Percentiles rank a stretch among this genome's conserved stretches.
phyloP scores from a whole-genome alignment of 2,888 invertebrate genomes.

The Meandrusa payeni region DNA sequence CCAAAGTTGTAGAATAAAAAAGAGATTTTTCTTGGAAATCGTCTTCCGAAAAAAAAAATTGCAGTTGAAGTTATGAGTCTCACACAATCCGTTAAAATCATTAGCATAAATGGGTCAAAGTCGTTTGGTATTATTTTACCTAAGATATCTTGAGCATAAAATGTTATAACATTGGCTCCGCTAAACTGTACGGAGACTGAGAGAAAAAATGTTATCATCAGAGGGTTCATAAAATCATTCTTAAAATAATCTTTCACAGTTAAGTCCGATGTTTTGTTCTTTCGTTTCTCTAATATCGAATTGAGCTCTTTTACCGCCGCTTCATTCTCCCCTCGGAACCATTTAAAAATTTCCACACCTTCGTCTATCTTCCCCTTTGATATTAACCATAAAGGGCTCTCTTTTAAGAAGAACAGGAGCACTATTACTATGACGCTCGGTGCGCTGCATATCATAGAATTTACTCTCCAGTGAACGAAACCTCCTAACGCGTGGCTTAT shows the following conservation, averaged over 20 bases:
- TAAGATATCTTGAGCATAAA: slow-evolving; percentile 48
- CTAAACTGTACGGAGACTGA: slow-evolving; percentile 42
- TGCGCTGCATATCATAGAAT: slow-evolving; percentile 38
- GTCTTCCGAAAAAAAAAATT: slow-evolving; percentile 37
- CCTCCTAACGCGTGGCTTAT: slow-evolving; percentile 42
- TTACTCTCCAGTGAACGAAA: slow-evolving; percentile 42
- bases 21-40: slow-evolving; percentile 39
- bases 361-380: slow-evolving; percentile 42
- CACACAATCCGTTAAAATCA: slow-evolving; percentile 45
- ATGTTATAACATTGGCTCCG: slow-evolving; percentile 47
- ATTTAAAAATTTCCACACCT: slow-evolving; percentile 40
- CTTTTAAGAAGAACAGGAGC: slow-evolving; percentile 41
- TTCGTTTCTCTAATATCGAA: slow-evolving; percentile 37
- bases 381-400: slow-evolving; percentile 55
- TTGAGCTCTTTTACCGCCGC: slow-evolving; percentile 42
- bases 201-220: slow-evolving; percentile 41
- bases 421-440: slow-evolving; percentile 39
- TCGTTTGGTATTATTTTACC: slow-evolving; percentile 41
- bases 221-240: slow-evolving; percentile 39
- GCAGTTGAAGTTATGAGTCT: slow-evolving; percentile 32
- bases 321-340: slow-evolving; percentile 44
- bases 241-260: slow-evolving; percentile 33
- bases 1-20: slow-evolving; percentile 37
- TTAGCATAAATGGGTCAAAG: slow-evolving; percentile 42
- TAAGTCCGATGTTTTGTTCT: slow-evolving; percentile 29